These are phyloP conservation scores for Synanthedon andrenaeformis DNA, from an alignment of 2,888 invertebrate genomes.

Conservation along the genomic window DNA sequence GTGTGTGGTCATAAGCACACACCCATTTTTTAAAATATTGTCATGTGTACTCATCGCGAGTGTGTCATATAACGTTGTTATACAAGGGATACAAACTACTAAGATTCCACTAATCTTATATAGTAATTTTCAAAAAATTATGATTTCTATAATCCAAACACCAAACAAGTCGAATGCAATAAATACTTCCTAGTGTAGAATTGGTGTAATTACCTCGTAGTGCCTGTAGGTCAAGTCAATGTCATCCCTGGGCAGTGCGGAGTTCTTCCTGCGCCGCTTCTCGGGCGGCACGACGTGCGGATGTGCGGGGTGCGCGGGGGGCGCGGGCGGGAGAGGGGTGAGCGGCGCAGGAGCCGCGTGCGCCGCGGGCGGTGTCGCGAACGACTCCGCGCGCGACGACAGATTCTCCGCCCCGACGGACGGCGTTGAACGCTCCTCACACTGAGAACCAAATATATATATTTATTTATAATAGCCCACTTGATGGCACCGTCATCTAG, in stretches of 20 bases:
- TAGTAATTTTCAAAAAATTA: too few relatives aligned
- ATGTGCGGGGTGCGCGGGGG: slow-evolving; percentile 22
- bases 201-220: too few relatives aligned
- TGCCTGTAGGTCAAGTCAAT: slow-evolving; percentile 49
- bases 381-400: slow-evolving; percentile 47
- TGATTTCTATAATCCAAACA: too few relatives aligned
- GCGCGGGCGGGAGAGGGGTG: slow-evolving; percentile 14
- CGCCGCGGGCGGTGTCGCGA: slow-evolving; percentile 53
- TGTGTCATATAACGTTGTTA: too few relatives aligned
- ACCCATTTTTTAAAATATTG: too few relatives aligned
- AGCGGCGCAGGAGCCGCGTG: slow-evolving; percentile 22
- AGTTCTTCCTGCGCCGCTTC: slow-evolving; percentile 62
- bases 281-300: slow-evolving; percentile 33
- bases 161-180: too few relatives aligned
- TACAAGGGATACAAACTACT: too few relatives aligned
- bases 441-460: slow-evolving; percentile 22
- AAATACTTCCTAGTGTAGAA: too few relatives aligned
- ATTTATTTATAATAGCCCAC: neutral
- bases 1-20: too few relatives aligned
- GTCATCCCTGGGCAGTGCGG: slow-evolving; percentile 48
- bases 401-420: slow-evolving; percentile 62
- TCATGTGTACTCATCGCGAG: too few relatives aligned
- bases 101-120: too few relatives aligned
- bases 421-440: slow-evolving; percentile 61
- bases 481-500: neutral